Conservation (phyloP, 2,888 invertebrate species). For the Euplexia lucipara region DNA sequence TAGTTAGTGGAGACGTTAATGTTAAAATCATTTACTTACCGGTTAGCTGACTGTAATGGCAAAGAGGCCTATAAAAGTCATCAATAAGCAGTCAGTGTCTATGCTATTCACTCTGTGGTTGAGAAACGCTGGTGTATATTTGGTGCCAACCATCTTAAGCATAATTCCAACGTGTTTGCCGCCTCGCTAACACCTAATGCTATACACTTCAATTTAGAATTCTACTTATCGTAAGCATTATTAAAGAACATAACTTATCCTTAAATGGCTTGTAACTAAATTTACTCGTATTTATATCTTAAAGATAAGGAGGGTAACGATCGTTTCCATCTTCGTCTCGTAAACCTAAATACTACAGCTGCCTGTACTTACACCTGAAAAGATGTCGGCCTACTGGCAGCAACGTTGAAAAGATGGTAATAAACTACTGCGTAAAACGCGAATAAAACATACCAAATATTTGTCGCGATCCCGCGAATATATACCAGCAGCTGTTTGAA, state of each 20-base stretch:
- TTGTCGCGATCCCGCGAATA: constrained; percentile 46
- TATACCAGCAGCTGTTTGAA: constrained; percentile 53
- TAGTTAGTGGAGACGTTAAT: constrained; percentile 48
- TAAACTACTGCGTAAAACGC: constrained; percentile 15
- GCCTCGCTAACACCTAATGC: constrained; percentile 70
- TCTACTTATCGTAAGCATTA: constrained; percentile 51
- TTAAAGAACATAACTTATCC: constrained; percentile 26
- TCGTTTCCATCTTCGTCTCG: constrained; percentile 15
- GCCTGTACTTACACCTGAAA: constrained; percentile 6
- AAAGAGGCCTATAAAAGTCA: constrained; percentile 29
- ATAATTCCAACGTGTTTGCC: constrained; percentile 74
- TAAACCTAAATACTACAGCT: constrained; percentile 11
- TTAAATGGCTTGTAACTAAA: no score
- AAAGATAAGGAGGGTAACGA: constrained; percentile 12
- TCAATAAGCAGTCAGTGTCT: constrained; percentile 19
- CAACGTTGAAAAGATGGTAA: constrained; percentile 8
- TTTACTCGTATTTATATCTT: constrained; percentile 31
- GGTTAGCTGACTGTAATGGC: constrained; percentile 30
- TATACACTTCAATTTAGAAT: constrained; percentile 57
- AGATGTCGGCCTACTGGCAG: neutral
- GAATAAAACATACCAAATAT: constrained; percentile 36
- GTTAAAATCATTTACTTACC: constrained; percentile 41
- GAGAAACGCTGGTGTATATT: constrained; percentile 48
- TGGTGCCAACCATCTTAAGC: constrained; percentile 73
- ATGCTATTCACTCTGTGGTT: constrained; percentile 22